Conservation (phyloP, 2,113 vertebrate species). For the Saguinus imperator region DNA sequence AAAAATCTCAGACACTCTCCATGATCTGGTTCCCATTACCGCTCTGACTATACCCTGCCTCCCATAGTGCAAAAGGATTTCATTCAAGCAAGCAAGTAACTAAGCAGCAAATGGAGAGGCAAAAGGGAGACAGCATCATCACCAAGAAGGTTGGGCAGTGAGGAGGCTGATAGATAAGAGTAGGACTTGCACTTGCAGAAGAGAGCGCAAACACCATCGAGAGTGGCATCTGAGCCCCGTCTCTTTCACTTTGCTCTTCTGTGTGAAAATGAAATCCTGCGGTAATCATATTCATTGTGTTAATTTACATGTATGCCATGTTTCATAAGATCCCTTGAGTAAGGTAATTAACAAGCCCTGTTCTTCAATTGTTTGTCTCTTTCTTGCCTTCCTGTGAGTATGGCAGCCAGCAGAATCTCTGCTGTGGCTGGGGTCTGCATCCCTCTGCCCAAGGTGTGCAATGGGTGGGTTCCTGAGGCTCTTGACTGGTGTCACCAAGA, state of each 20-base stretch:
- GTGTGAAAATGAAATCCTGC: slow-evolving; percentile 26
- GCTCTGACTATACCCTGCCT: not conserved
- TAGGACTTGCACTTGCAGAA: accelerated
- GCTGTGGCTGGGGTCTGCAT: slow-evolving; percentile 31
- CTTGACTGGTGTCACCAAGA: not conserved
- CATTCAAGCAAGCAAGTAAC: not conserved
- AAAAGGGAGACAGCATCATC: accelerated
- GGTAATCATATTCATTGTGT: not conserved
- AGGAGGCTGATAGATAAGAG: not conserved
- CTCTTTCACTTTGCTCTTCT: not conserved
- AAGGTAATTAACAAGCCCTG: slow-evolving; percentile 29
- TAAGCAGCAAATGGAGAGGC: not conserved
- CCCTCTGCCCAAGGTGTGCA: not conserved
- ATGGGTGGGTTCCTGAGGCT: not conserved
- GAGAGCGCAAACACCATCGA: not conserved
- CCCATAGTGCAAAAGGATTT: not conserved
- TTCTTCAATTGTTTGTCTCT: not conserved
- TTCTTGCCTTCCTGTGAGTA: not conserved
- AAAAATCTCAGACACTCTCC: not conserved
- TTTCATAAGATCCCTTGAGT: slow-evolving; percentile 28
- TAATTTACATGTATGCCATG: slow-evolving; percentile 36
- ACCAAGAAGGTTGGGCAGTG: not conserved
- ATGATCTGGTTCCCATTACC: not conserved
- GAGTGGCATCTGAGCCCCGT: accelerated
- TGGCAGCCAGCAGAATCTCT: not conserved